Evolutionary conservation across 2,888 invertebrate genomes (phyloP).

Genomic region (Ectemnius continuus): DNA sequence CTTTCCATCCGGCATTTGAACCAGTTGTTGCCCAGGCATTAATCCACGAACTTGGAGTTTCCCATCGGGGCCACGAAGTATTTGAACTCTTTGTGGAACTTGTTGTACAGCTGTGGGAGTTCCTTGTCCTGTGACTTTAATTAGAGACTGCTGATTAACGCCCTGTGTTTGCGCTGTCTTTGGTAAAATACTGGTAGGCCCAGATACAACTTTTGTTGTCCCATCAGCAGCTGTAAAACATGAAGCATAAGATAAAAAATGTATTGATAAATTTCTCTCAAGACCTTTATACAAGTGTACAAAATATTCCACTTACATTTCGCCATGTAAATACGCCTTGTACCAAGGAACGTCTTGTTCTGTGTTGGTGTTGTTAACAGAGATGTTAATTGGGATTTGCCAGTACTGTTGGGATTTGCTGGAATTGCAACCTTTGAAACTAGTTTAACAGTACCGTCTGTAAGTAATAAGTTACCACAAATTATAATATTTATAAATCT

Average conservation of each 20-base stretch:
- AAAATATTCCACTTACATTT: slow-evolving; percentile 79
- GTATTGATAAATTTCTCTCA: slow-evolving; percentile 4
- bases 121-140: slow-evolving; percentile 77
- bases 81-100: slow-evolving; percentile 89
- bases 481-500: background rate
- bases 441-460: slow-evolving; percentile 83
- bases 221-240: slow-evolving; percentile 80
- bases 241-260: slow-evolving; percentile 6
- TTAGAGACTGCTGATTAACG: slow-evolving; percentile 78
- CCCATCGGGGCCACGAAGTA: slow-evolving; percentile 93
- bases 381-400: slow-evolving; percentile 85
- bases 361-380: slow-evolving; percentile 82
- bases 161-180: slow-evolving; percentile 77
- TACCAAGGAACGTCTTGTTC: slow-evolving; percentile 84
- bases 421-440: slow-evolving; percentile 84
- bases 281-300: background rate
- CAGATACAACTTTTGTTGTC: slow-evolving; percentile 82
- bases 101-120: slow-evolving; percentile 70
- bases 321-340: slow-evolving; percentile 86
- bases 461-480: slow-evolving; percentile 40
- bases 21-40: slow-evolving; percentile 93
- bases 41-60: slow-evolving; percentile 95
- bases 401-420: slow-evolving; percentile 79
- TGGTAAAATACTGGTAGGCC: slow-evolving; percentile 81
- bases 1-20: slow-evolving; percentile 96